A percentile compares a stretch with the other conserved stretches of the same genome.
phyloP scores from a whole-genome alignment of 1,140 invertebrate species.

The Nasonia vitripennis region DNA sequence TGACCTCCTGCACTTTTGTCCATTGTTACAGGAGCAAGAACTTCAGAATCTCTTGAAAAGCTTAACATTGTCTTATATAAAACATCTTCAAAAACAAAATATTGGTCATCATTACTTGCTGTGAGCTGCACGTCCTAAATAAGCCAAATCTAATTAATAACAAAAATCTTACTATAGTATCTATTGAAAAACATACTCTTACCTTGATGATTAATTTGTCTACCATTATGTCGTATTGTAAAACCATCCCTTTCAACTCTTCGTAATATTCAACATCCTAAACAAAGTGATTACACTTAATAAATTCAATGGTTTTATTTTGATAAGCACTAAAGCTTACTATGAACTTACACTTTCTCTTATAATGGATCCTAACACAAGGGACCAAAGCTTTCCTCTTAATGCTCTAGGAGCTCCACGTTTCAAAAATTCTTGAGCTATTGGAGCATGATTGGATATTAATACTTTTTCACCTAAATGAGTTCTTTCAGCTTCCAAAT shows the following conservation, averaged over 20 bases:
- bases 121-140: slow-evolving; percentile 93
- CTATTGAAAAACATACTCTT: slow-evolving; percentile 49
- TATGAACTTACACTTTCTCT: slow-evolving; percentile 76
- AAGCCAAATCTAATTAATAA: background rate
- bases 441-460: slow-evolving; percentile 81
- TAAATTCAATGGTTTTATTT: slow-evolving; percentile 35
- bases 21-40: slow-evolving; percentile 82
- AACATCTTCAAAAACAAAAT: slow-evolving; percentile 98
- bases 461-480: slow-evolving; percentile 81
- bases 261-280: slow-evolving; percentile 90
- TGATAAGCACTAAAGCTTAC: slow-evolving; percentile 43
- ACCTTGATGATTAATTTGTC: slow-evolving; percentile 96
- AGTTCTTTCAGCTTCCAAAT: slow-evolving; percentile 81
- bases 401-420: slow-evolving; percentile 87
- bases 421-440: slow-evolving; percentile 90
- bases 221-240: slow-evolving; percentile 93
- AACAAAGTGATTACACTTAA: slow-evolving; percentile 56
- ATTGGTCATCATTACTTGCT: slow-evolving; percentile 97
- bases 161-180: background rate
- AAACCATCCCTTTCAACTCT: slow-evolving; percentile 86
- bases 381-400: slow-evolving; percentile 86
- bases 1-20: slow-evolving; percentile 72
- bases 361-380: slow-evolving; percentile 86
- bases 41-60: slow-evolving; percentile 91
- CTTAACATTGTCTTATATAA: slow-evolving; percentile 95